phyloP scores from a whole-genome alignment of 2,797 vertebrate genomes.

The Periparus ater region DNA sequence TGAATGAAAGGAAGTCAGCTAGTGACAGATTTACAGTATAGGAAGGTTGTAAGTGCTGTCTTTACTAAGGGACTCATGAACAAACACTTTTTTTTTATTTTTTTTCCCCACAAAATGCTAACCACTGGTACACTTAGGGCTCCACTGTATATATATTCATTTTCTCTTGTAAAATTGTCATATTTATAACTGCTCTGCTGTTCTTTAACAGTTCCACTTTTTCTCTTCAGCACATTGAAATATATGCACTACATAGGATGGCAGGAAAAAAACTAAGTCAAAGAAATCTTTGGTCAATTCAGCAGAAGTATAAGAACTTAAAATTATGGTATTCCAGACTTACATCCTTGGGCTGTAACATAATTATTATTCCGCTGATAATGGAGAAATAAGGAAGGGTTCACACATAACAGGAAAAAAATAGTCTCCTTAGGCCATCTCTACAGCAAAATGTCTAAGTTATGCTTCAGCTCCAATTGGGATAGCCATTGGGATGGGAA shows the following conservation, averaged over 20 bases:
- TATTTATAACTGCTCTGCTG: background rate
- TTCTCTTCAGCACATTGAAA: background rate
- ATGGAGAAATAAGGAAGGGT: background rate
- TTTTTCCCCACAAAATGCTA: background rate
- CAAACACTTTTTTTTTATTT: background rate
- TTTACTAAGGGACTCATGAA: background rate
- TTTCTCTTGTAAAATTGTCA: background rate
- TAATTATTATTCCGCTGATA: background rate
- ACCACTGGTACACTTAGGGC: background rate
- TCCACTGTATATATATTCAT: background rate
- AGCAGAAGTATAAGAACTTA: background rate
- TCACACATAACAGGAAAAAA: background rate
- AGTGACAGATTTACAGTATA: background rate
- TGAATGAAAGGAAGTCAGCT: background rate
- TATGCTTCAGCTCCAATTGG: background rate
- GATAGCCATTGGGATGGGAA: too few species aligned
- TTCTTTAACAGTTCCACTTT: background rate
- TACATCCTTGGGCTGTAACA: background rate
- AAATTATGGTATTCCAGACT: background rate
- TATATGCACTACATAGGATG: background rate
- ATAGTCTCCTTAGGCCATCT: background rate
- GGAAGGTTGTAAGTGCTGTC: background rate
- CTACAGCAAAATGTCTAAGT: too few species aligned
- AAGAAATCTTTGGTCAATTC: background rate
- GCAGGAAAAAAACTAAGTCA: background rate